Percentiles rank a stretch among this genome's conserved stretches.
phyloP scores from a whole-genome alignment of 2,888 invertebrate genomes.

The Amiota communis region DNA sequence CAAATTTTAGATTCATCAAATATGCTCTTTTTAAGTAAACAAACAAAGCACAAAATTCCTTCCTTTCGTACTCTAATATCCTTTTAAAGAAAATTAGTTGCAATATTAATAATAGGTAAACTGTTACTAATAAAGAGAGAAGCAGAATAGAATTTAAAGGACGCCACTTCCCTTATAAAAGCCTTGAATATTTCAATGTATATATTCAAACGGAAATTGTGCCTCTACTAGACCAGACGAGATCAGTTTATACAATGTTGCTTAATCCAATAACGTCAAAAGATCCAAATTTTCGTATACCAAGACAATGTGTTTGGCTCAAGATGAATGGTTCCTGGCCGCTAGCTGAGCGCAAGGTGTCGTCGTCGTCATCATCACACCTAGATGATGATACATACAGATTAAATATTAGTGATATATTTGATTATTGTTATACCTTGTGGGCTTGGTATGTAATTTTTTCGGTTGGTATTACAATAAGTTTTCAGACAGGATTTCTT shows the following conservation, averaged over 20 bases:
- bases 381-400: not conserved
- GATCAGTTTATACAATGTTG: slow-evolving; percentile 42
- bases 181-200: no score
- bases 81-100: no score
- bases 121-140: no score
- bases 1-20: not conserved
- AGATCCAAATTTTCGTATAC: slow-evolving; percentile 63
- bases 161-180: no score
- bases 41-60: no score
- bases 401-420: not conserved
- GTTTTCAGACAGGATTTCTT: slow-evolving; percentile 67
- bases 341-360: slow-evolving; percentile 32
- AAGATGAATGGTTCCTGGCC: slow-evolving; percentile 72
- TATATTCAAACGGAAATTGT: slow-evolving; percentile 27
- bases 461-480: slow-evolving; percentile 68
- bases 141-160: no score
- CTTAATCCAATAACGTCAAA: slow-evolving; percentile 57
- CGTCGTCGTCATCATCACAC: not conserved
- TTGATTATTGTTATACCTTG: slow-evolving; percentile 49
- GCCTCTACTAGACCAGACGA: not conserved
- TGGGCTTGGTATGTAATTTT: slow-evolving; percentile 70
- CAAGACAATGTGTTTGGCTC: slow-evolving; percentile 69
- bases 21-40: slow-evolving; percentile 5
- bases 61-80: no score
- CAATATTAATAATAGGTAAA: no score